Evolutionary conservation across 2,113 vertebrate genomes (phyloP), one percentile per base, ranked within the genome.

Genomic region (Philantomba maxwellii): DNA sequence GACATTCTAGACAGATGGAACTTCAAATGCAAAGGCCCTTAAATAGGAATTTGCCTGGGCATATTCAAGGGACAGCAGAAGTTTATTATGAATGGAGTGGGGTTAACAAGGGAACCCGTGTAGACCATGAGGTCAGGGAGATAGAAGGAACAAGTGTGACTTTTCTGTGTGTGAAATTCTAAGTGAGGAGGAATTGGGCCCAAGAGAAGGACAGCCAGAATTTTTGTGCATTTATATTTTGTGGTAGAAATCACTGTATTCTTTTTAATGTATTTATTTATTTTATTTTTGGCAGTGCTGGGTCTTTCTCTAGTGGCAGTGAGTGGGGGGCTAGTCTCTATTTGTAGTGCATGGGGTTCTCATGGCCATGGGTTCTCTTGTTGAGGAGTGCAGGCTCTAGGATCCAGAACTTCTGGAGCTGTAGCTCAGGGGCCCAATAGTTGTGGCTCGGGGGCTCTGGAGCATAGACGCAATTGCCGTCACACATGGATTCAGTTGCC

Each of bases 151-250:
- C 14, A 84, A 90, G 14, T 26, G 1, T 16, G 39, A 13, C 39
- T 94, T 82, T 64, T 57, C n/a, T 84, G 6, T 25, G 4, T 47
- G 30, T 78, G 43, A 70, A 91, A 73, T 80, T 88, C 45, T 91
- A 16, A 47, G 10, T 23, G 58, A 81, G 60, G 49, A n/a, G 53
- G 73, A 93, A 25, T 25, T 66, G 87, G 60, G 62, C n/a, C 45
- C 62, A n/a, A 49, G 30, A 64, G 57, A 60, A 93, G 51, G 49
- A 58, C 13, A 87, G 36, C 10, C 10, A n/a, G 21, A 43, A 49
- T 80, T 66, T 73, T 11, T n/a, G 36, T 36, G 39, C 58, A 53
- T 66, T n/a, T 87, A 28, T 66, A 26, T 81, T 81, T 66, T 47
- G 49, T 57, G 75, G 92, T 77, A 47, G 77, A 70, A 81, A 58